A percentile compares a stretch with the other conserved stretches of the same genome.
These are phyloP conservation scores for Buphagus erythrorhynchus DNA, from an alignment of 2,797 vertebrate species.

Conservation along the genomic window DNA sequence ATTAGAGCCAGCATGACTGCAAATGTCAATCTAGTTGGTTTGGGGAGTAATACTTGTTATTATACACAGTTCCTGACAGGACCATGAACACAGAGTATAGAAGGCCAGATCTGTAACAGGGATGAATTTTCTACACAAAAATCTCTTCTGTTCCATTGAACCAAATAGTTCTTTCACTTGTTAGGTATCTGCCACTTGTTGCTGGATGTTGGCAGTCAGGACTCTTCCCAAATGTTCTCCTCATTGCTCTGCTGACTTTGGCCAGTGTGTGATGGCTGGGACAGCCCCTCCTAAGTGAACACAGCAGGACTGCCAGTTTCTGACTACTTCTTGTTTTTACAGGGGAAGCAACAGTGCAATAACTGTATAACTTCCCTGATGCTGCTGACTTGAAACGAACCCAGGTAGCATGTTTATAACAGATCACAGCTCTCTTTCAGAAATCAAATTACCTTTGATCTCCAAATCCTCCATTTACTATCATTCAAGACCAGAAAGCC, in stretches of 20 bases:
- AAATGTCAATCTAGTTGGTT: neutral
- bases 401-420: neutral
- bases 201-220: neutral
- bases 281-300: neutral
- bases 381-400: neutral
- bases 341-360: neutral
- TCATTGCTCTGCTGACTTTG: neutral
- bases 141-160: neutral
- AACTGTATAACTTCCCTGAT: neutral
- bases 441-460: constrained; percentile 24
- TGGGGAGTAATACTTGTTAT: neutral
- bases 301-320: neutral
- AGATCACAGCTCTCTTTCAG: neutral
- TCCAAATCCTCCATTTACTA: neutral
- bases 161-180: neutral
- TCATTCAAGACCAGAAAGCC: neutral
- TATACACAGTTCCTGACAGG: neutral
- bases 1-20: neutral
- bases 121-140: neutral
- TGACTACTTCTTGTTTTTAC: neutral
- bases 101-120: neutral
- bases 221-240: neutral
- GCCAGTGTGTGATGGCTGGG: neutral
- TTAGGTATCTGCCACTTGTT: neutral
- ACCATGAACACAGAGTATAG: neutral